phyloP scores from a whole-genome alignment of 2,888 invertebrate species.

The Pycnomerus fuliginosus region DNA sequence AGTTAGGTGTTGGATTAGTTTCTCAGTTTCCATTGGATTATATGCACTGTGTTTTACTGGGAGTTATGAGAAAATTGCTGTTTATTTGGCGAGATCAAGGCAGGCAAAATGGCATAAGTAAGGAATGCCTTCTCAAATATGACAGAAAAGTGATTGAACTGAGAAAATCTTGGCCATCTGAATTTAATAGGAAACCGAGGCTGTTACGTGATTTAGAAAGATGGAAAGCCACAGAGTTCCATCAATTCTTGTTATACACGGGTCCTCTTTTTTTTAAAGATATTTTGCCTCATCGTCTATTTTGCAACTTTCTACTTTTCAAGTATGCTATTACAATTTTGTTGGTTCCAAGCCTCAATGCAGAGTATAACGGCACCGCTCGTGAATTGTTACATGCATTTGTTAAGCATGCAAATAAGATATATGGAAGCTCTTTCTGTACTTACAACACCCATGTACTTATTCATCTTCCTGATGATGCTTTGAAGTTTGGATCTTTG shows the following conservation, averaged over 20 bases:
- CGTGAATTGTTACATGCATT: slow-evolving; percentile 20
- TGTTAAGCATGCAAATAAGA: slow-evolving; percentile 9
- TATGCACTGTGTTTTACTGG: slow-evolving; percentile 31
- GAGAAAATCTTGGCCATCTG: slow-evolving; percentile 27
- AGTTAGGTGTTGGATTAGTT: slow-evolving; percentile 24
- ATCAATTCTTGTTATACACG: slow-evolving; percentile 29
- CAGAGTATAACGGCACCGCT: slow-evolving; percentile 14
- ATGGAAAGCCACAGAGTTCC: slow-evolving; percentile 34
- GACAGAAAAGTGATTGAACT: slow-evolving; percentile 1
- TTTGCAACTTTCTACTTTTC: slow-evolving; percentile 26
- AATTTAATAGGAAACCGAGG: slow-evolving; percentile 34
- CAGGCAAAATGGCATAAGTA: slow-evolving; percentile 5
- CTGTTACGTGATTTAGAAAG: slow-evolving; percentile 25
- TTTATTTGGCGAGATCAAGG: slow-evolving; percentile 29
- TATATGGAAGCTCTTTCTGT: slow-evolving; percentile 16
- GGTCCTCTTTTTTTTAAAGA: slow-evolving; percentile 25
- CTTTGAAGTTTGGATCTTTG: slow-evolving; percentile 13
- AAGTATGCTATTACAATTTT: slow-evolving; percentile 29
- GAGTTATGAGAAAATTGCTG: slow-evolving; percentile 29
- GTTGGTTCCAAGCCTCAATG: slow-evolving; percentile 19
- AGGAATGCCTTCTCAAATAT: background rate
- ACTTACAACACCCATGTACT: slow-evolving; percentile 14
- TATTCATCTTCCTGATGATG: slow-evolving; percentile 14
- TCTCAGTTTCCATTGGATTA: slow-evolving; percentile 27
- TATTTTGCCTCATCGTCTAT: slow-evolving; percentile 18